phyloP scores from a whole-genome alignment of 1,140 invertebrate species.

The Lepidurus packardi region DNA sequence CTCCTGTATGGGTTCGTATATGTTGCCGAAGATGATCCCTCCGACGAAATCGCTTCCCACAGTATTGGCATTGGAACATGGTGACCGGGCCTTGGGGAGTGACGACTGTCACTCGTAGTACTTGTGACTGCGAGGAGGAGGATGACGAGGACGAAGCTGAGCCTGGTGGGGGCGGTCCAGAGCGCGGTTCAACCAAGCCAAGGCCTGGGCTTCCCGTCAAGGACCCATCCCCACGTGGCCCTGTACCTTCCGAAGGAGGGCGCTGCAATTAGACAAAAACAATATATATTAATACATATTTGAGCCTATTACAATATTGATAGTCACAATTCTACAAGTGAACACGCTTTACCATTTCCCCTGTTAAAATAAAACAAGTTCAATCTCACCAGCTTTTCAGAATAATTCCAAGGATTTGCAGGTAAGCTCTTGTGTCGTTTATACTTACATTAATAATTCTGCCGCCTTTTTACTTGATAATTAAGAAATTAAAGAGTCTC shows the following conservation, averaged over 20 bases:
- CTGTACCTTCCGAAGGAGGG: not conserved
- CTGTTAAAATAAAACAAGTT: no score
- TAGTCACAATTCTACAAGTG: no score
- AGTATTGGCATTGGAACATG: constrained; percentile 63
- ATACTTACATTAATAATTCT: no score
- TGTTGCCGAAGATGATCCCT: constrained; percentile 84
- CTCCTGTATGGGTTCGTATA: constrained; percentile 56
- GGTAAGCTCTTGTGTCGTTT: no score
- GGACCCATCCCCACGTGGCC: not conserved
- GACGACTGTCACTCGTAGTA: constrained; percentile 34
- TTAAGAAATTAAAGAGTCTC: no score
- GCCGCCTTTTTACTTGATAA: no score
- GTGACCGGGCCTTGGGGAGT: constrained; percentile 35
- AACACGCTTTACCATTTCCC: no score
- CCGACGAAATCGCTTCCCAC: constrained; percentile 82
- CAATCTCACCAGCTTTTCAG: no score
- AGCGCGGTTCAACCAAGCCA: constrained; percentile 24
- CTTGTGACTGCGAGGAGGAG: constrained; percentile 21
- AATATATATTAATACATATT: not conserved
- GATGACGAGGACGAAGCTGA: not conserved
- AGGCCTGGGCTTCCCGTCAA: not conserved
- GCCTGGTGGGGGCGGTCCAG: constrained; percentile 15
- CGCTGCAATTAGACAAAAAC: not conserved
- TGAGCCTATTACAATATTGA: no score
- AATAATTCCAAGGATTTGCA: no score